A percentile compares a stretch with the other conserved stretches of the same genome.
Conservation (phyloP, 2,888 invertebrate genomes). For the Nymphalis polychloros region DNA sequence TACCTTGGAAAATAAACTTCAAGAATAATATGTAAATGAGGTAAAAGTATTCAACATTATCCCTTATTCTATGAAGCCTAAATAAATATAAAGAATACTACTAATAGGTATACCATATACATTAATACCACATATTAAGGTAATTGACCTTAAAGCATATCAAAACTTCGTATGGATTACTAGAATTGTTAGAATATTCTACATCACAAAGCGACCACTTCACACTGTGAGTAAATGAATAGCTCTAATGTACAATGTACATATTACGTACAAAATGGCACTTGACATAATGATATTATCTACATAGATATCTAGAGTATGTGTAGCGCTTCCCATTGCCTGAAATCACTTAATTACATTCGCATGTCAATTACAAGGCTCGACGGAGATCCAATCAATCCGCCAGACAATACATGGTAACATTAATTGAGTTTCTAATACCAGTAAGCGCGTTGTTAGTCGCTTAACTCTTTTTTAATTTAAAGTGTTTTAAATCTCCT, state of each 20-base stretch:
- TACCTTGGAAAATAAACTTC: too few species aligned
- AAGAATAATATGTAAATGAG: too few species aligned
- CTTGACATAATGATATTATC: constrained; percentile 7
- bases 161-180: too few species aligned
- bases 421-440: constrained; percentile 19
- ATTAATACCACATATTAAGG: too few species aligned
- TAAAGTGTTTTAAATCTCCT: too few species aligned
- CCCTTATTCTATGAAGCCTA: too few species aligned
- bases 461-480: not conserved
- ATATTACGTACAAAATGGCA: constrained; percentile 3
- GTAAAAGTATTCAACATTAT: too few species aligned
- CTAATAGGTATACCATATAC: too few species aligned
- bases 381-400: constrained; percentile 43
- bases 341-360: constrained; percentile 43
- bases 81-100: too few species aligned
- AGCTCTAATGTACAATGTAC: not conserved
- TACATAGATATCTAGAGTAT: not conserved
- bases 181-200: too few species aligned
- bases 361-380: constrained; percentile 44
- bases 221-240: constrained; percentile 17
- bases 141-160: too few species aligned
- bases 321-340: constrained; percentile 20
- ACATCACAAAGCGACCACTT: constrained; percentile 3
- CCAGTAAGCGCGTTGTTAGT: constrained; percentile 6
- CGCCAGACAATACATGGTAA: constrained; percentile 29